Base-by-base conservation (phyloP, 1,140 invertebrate genomes). In the Magallana angulata region DNA sequence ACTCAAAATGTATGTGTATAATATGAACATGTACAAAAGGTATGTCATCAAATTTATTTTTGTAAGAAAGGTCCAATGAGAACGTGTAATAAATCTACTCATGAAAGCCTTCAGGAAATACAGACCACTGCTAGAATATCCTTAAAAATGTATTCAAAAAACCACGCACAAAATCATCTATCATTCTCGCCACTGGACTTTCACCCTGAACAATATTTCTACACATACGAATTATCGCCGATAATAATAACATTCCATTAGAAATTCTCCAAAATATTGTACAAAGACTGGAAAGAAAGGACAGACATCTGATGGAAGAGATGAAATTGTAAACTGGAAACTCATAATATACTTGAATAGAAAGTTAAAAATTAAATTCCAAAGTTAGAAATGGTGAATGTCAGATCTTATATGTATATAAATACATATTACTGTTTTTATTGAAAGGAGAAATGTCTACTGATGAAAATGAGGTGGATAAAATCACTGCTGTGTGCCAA, bases 61-160 rank as follows among this genome's bases (percentile, higher is more conserved):
- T 5, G 36, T 48, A 48, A 48, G 36, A 48, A 48, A 48, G 36
- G 36, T 48, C 36, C 36, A 48, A 48, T 48, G 36, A 48, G 5
- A 48, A 48, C 36, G 14, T 76, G 68, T 30, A 12, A 76, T 76
- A 18, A 76, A 8, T 76, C 24, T 76, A 76, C 18, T 36, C 11
- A 12, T 76, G 68, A 76, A 76, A 76, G 68, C 68, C 68, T 30
- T 30, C 8, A 76, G 68, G 24, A 76, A 12, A 76, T 76, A 48
- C 36, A 76, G 68, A 18, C 24, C 68, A 76, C 68, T 76, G 68
- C 7, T 30, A 8, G 14, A 30, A 11, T 12, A 76, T 76, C 68
- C 24, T 11, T 18, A 18, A 36, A 76, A 12, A 76, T 36, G 14
- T 12, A 12, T 76, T 30, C 36, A 11, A 12, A 76, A 36, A 30